phyloP scores from a whole-genome alignment of 2,888 invertebrate species.

The Synergus laeviventris region DNA sequence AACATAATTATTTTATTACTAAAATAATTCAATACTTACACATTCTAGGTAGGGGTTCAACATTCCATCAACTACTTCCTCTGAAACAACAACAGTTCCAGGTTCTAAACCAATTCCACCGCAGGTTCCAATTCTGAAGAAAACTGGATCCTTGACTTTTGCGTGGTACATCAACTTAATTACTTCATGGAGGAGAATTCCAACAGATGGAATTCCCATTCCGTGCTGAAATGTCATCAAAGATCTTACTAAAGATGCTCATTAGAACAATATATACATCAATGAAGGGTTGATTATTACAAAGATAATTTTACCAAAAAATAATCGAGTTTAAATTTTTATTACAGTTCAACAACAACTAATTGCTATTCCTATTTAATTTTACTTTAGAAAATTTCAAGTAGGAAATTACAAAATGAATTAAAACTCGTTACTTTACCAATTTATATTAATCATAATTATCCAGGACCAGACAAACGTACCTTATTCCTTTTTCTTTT shows the following conservation, averaged over 20 bases:
- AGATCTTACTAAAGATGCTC: neutral
- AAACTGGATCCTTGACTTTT: constrained; percentile 89
- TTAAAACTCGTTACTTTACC: neutral
- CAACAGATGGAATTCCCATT: constrained; percentile 98
- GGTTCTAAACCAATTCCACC: constrained; percentile 95
- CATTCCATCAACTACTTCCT: constrained; percentile 93
- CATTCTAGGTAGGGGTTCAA: constrained; percentile 88
- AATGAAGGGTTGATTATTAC: neutral
- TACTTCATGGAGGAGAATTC: constrained; percentile 95
- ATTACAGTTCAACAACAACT: neutral
- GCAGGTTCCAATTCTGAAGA: constrained; percentile 95
- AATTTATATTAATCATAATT: too few relatives aligned
- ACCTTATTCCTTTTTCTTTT: too few relatives aligned
- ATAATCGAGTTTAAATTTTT: neutral
- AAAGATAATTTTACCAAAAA: neutral
- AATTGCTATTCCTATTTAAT: neutral
- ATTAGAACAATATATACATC: neutral
- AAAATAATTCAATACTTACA: constrained; percentile 78
- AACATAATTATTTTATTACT: constrained; percentile 5
- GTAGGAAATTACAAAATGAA: neutral
- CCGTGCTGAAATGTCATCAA: constrained; percentile 86
- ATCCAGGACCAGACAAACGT: too few relatives aligned
- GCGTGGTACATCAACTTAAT: constrained; percentile 98
- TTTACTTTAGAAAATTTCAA: too few relatives aligned
- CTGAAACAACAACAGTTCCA: constrained; percentile 95